Evolutionary conservation across 2,113 vertebrate genomes (phyloP).

Genomic region (Hystrix brachyura): DNA sequence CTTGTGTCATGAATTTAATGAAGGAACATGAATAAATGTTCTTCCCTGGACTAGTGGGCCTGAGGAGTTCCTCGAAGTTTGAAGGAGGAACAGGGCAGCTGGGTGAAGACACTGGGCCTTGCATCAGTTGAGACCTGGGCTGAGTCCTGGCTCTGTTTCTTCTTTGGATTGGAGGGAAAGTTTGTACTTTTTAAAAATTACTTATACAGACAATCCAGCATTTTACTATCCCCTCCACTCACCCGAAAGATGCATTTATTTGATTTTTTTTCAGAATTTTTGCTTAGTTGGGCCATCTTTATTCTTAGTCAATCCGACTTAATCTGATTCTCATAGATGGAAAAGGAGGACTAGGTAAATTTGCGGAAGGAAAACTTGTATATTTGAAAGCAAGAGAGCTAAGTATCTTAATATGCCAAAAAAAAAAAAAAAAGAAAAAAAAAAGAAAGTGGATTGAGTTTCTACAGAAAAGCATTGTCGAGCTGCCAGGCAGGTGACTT

Average conservation of each 20-base stretch:
- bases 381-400: slow-evolving; percentile 40
- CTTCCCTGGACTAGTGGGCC: neutral
- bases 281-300: neutral
- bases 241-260: neutral
- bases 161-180: neutral
- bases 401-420: slow-evolving; percentile 3
- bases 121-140: neutral
- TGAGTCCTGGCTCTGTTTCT: neutral
- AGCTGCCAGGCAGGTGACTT: neutral
- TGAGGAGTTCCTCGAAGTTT: neutral
- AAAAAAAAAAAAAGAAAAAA: slow-evolving; percentile 17
- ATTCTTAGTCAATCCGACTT: neutral
- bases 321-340: neutral
- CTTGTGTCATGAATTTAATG: neutral
- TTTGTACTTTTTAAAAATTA: no score
- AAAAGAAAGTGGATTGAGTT: neutral
- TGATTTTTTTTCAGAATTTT: neutral
- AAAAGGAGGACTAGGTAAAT: slow-evolving; percentile 27
- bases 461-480: slow-evolving; percentile 11
- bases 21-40: neutral
- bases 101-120: neutral
- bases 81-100: neutral
- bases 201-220: neutral
- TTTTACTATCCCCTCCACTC: neutral
- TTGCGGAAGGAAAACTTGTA: neutral